These are phyloP conservation scores for Hycleus cichorii DNA, from an alignment of 1,140 invertebrate species.

Conservation along the genomic window DNA sequence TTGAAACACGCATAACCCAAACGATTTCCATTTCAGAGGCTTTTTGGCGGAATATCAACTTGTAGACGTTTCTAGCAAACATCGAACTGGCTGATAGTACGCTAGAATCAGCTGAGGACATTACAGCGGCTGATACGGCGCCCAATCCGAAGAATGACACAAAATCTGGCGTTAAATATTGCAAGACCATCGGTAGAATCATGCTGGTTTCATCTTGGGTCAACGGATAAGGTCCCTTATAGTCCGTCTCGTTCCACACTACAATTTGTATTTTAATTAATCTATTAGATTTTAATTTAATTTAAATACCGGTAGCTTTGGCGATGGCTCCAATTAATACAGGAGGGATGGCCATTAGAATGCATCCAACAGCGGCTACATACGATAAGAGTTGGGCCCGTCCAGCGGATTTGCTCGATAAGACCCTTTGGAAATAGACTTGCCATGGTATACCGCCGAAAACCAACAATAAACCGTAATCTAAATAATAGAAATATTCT, in stretches of 20 bases:
- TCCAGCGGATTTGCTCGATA: slow-evolving; percentile 89
- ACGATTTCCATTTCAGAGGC: slow-evolving; percentile 96
- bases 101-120: slow-evolving; percentile 97
- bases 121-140: slow-evolving; percentile 96
- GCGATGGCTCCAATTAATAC: slow-evolving; percentile 95
- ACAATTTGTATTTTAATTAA: slow-evolving; percentile 26
- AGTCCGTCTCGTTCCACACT: slow-evolving; percentile 93
- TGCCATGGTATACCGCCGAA: slow-evolving; percentile 99
- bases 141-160: slow-evolving; percentile 95
- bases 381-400: slow-evolving; percentile 94
- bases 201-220: slow-evolving; percentile 76
- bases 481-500: slow-evolving; percentile 78
- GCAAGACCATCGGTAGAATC: slow-evolving; percentile 93
- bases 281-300: not conserved
- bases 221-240: slow-evolving; percentile 64
- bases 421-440: slow-evolving; percentile 96
- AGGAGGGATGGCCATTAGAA: slow-evolving; percentile 94
- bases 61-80: slow-evolving; percentile 98
- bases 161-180: slow-evolving; percentile 89
- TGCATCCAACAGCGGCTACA: slow-evolving; percentile 89
- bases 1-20: slow-evolving; percentile 93
- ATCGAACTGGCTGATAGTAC: slow-evolving; percentile 94
- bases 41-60: slow-evolving; percentile 88
- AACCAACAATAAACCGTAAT: slow-evolving; percentile 84
- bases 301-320: slow-evolving; percentile 73